Percentiles rank a stretch among this genome's conserved stretches.
These are phyloP conservation scores for Drosophila malerkotliana DNA, from an alignment of 1,140 invertebrate genomes.

Conservation along the genomic window DNA sequence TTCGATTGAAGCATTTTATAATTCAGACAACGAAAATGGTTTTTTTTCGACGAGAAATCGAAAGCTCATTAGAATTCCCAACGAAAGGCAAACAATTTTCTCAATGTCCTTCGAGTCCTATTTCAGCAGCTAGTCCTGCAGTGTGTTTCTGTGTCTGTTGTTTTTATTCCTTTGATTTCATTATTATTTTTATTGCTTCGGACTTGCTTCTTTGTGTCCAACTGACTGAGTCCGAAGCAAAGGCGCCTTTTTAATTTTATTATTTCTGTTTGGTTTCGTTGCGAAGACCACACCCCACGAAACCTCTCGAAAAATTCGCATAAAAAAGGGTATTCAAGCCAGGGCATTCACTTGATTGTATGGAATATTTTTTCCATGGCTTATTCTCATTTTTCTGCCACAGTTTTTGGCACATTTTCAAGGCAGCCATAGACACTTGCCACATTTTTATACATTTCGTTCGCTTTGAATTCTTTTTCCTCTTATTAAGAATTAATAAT, in stretches of 20 bases:
- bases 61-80: constrained; percentile 74
- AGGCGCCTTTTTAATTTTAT: constrained; percentile 78
- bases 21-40: constrained; percentile 37
- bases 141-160: constrained; percentile 24
- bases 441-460: constrained; percentile 47
- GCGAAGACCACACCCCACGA: constrained; percentile 2
- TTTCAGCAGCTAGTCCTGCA: constrained; percentile 16
- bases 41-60: neutral
- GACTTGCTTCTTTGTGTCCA: constrained; percentile 58
- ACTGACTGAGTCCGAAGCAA: constrained; percentile 71
- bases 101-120: constrained; percentile 39
- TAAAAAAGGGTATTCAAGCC: constrained; percentile 73
- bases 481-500: constrained; percentile 77
- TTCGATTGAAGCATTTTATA: constrained; percentile 22
- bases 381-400: constrained; percentile 14
- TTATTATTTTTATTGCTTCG: constrained; percentile 76
- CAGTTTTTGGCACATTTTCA: constrained; percentile 73
- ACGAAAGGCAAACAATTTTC: constrained; percentile 51
- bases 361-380: constrained; percentile 15
- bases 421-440: constrained; percentile 52
- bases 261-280: constrained; percentile 56
- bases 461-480: constrained; percentile 42
- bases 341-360: constrained; percentile 46
- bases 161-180: constrained; percentile 77
- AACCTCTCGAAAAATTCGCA: constrained; percentile 36